A percentile compares a stretch with the other conserved stretches of the same genome.
Conservation (phyloP, 2,888 invertebrate species). For the Phragmatobia fuliginosa region DNA sequence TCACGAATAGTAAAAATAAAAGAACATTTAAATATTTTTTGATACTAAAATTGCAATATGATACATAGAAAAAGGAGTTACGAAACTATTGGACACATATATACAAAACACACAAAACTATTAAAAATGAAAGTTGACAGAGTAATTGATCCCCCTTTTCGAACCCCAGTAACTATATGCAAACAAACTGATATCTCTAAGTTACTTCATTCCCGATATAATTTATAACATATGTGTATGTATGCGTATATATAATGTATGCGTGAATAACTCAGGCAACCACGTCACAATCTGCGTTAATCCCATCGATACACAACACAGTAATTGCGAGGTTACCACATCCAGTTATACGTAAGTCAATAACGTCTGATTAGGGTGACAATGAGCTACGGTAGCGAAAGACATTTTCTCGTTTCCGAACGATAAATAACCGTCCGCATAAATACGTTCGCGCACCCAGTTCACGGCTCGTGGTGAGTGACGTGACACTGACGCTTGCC, state of each 20-base stretch:
- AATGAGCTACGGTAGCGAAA: constrained; percentile 45
- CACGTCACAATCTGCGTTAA: constrained; percentile 20
- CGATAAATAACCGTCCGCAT: constrained; percentile 47
- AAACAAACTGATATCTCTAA: neutral
- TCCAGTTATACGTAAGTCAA: constrained; percentile 39
- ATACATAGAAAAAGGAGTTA: too few species aligned
- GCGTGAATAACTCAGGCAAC: constrained; percentile 21
- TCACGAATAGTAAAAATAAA: too few species aligned
- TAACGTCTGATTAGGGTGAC: constrained; percentile 58
- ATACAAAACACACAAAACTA: too few species aligned
- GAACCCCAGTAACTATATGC: too few species aligned
- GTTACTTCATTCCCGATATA: neutral
- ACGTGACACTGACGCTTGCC: constrained; percentile 24
- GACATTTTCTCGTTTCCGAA: constrained; percentile 44
- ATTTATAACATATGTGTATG: neutral
- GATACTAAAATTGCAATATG: too few species aligned
- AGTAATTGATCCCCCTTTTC: too few species aligned
- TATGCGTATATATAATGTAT: neutral
- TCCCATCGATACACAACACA: constrained; percentile 26
- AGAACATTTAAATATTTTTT: too few species aligned
- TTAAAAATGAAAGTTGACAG: too few species aligned
- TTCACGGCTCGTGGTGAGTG: constrained; percentile 29
- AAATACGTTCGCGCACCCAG: constrained; percentile 42
- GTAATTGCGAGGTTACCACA: constrained; percentile 30
- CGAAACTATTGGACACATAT: too few species aligned